Percentiles rank a stretch among this genome's conserved stretches.
Conservation (phyloP, 2,113 vertebrate species). For the Cyanoliseus patagonus region DNA sequence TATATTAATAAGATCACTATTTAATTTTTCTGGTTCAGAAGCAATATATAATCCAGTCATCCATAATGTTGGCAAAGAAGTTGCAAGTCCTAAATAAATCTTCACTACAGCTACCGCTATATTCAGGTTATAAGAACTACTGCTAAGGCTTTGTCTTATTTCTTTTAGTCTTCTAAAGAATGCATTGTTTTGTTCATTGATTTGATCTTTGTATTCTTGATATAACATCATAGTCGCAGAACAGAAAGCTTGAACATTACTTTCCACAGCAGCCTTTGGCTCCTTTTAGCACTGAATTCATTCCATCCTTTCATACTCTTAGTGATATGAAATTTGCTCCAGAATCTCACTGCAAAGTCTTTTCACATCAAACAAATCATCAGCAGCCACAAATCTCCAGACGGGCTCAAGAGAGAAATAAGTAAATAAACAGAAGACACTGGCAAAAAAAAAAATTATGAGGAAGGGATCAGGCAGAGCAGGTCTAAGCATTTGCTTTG, state of each 20-base stretch:
- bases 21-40: neutral
- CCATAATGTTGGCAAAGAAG: neutral
- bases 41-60: neutral
- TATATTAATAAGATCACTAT: neutral
- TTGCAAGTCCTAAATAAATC: neutral
- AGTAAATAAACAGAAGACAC: neutral
- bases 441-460: neutral
- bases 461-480: neutral
- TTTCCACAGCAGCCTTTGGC: neutral
- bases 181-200: fast-evolving
- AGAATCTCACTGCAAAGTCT: neutral
- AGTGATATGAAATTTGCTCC: neutral
- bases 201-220: neutral
- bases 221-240: neutral
- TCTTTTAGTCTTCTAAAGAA: neutral
- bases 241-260: neutral
- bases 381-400: neutral
- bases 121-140: neutral
- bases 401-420: neutral
- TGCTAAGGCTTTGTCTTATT: neutral
- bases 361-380: neutral
- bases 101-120: neutral
- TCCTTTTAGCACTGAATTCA: neutral
- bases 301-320: neutral
- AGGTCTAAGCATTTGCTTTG: neutral